Evolutionary conservation across 2,797 vertebrate species (phyloP).

Genomic region (Tadarida brasiliensis): DNA sequence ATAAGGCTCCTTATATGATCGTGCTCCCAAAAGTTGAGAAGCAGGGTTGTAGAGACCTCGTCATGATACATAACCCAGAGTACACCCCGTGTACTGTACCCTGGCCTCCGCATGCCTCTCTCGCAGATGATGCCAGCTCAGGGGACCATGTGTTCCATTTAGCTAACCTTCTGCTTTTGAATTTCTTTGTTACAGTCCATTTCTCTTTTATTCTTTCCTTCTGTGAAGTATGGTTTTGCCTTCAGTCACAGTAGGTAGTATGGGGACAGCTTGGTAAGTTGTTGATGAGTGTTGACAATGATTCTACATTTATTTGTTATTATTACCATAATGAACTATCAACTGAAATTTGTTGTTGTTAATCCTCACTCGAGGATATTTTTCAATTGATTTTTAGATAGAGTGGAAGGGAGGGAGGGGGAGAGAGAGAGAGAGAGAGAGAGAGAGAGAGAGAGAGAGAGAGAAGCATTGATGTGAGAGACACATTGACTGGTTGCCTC

Average conservation of each 20-base stretch:
- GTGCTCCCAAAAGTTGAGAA: not conserved
- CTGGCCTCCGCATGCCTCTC: not conserved
- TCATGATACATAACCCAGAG: not conserved
- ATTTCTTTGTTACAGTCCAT: not conserved
- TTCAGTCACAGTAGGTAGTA: not conserved
- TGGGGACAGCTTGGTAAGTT: not conserved
- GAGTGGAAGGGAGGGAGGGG: too few relatives aligned
- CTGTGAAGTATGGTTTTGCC: not conserved
- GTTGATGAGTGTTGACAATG: not conserved
- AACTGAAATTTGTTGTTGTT: not conserved
- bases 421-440: too few relatives aligned
- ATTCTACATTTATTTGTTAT: not conserved
- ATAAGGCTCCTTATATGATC: not conserved
- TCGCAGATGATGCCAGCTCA: not conserved
- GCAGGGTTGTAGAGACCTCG: rapidly evolving
- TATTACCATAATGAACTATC: not conserved
- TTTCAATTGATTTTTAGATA: too few relatives aligned
- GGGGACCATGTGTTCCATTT: not conserved
- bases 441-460: too few relatives aligned
- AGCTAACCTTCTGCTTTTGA: not conserved
- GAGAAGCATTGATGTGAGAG: too few relatives aligned
- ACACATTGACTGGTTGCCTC: too few relatives aligned
- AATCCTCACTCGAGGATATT: too few relatives aligned
- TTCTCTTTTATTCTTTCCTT: not conserved
- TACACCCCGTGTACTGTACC: too few relatives aligned